Evolutionary conservation across 2,797 vertebrate genomes (phyloP).

Genomic region (Linurgus olivaceus): DNA sequence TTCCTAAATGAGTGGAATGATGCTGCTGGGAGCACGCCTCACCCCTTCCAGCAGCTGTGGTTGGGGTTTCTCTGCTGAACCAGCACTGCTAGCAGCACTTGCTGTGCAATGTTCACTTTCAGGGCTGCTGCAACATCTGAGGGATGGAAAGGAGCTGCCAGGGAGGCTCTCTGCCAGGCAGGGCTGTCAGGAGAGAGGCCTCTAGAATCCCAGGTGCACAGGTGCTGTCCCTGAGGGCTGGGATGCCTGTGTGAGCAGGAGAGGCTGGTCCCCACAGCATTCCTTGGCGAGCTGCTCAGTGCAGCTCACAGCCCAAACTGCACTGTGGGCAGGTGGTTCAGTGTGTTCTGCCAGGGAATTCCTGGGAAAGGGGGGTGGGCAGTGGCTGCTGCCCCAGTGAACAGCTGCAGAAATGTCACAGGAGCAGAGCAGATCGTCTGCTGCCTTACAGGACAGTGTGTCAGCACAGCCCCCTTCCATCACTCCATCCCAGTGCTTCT

Average conservation of each 20-base stretch:
- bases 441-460: background rate
- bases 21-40: background rate
- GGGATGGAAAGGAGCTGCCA: background rate
- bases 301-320: background rate
- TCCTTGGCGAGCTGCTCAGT: background rate
- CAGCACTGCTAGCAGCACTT: background rate
- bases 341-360: background rate
- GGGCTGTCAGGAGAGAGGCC: background rate
- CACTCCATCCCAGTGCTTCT: background rate
- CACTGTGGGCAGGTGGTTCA: background rate
- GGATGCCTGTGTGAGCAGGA: background rate
- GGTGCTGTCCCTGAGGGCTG: background rate
- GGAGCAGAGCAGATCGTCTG: too few species aligned
- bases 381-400: background rate
- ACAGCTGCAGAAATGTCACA: background rate
- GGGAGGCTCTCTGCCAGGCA: too few species aligned
- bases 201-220: background rate
- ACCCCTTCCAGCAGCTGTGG: background rate
- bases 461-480: background rate
- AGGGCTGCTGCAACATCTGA: background rate
- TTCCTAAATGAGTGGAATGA: background rate
- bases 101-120: accelerated
- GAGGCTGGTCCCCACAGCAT: background rate
- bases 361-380: too few species aligned
- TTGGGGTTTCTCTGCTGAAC: background rate